Conservation (phyloP, 2,888 invertebrate species). For the Drosophila kambysellisi region DNA sequence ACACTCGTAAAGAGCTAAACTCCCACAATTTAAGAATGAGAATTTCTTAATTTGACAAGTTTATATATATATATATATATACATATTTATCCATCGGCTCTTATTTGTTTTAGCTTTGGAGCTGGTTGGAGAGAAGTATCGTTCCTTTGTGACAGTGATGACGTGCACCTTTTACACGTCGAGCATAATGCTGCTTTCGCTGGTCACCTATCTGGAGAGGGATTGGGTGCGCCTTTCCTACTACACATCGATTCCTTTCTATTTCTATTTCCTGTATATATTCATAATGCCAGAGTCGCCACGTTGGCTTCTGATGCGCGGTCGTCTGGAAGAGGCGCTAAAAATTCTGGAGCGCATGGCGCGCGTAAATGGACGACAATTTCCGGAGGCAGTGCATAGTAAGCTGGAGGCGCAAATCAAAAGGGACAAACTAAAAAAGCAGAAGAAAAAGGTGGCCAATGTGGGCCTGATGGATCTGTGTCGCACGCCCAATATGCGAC, state of each 20-base stretch:
- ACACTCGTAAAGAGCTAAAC: not conserved
- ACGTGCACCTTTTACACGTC: conserved; percentile 96
- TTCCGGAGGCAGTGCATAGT: conserved; percentile 90
- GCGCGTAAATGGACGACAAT: conserved; percentile 90
- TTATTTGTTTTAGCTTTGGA: conserved; percentile 90
- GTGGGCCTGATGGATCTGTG: conserved; percentile 85
- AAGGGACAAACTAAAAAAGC: conserved; percentile 87
- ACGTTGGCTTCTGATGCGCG: conserved; percentile 94
- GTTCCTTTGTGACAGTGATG: conserved; percentile 96
- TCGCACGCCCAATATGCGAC: conserved; percentile 94
- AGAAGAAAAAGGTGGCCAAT: conserved; percentile 85
- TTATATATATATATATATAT: not conserved
- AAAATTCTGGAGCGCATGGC: conserved; percentile 92
- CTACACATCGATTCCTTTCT: conserved; percentile 93
- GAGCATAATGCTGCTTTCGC: conserved; percentile 92
- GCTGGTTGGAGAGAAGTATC: conserved; percentile 95
- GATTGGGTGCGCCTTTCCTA: conserved; percentile 93
- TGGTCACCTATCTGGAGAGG: conserved; percentile 93
- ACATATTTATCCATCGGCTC: not conserved
- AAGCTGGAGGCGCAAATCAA: conserved; percentile 91
- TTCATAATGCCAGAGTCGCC: conserved; percentile 96
- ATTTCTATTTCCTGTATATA: conserved; percentile 93
- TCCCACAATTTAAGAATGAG: not conserved
- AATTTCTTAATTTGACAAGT: not conserved
- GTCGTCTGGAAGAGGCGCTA: conserved; percentile 92